Evolutionary conservation across 35 echinoderm and acorn worm species (phyloP), one percentile per base, ranked within the genome.

Genomic region (Antedon bifida): DNA sequence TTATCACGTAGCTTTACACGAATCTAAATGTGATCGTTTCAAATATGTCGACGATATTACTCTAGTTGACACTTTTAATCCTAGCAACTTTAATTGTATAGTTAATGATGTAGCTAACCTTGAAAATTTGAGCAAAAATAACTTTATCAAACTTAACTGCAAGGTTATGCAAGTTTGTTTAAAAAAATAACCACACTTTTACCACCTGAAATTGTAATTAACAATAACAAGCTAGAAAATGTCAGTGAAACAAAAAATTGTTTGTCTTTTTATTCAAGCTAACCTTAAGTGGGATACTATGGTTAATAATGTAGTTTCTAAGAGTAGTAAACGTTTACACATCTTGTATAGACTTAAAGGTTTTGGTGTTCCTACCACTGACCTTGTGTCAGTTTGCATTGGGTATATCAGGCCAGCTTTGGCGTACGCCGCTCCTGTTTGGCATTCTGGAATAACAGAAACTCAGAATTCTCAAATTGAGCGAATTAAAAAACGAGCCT

Each of bases 401-500:
- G 56, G 39, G 34, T 89, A 80, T 36, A 33, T 89, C 29, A 75
- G 88, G 31, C 88, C 82, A 13, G 30, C 79, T 33, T 30, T 80
- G 21, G 88, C 84, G 74, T 89, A 85, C 56, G 74, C 34, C 34
- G 82, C 36, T 33, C 73, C 45, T 0, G 82, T 84, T 29, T 89
- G 87, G 87, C 81, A 89, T 64, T 45, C 87, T 5, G 75, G 87
- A 51, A 30, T 89, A 30, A 84, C 81, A 0, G 14, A 3, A 26
- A 84, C 19, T 12, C 74, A 89, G 33, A 84, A 19, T 21, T 35
- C 30, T 44, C 31, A 38, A 30, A 39, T 89, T 39, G 82, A 89
- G 34, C 31, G 87, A 84, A 84, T 89, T 30, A 74, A 89, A 46
- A 84, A 74, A 79, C 23, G 88, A 30, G 83, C 88, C 1, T 89